Evolutionary conservation across 2,113 vertebrate species (phyloP).

Genomic region (Platycercus adscitus): DNA sequence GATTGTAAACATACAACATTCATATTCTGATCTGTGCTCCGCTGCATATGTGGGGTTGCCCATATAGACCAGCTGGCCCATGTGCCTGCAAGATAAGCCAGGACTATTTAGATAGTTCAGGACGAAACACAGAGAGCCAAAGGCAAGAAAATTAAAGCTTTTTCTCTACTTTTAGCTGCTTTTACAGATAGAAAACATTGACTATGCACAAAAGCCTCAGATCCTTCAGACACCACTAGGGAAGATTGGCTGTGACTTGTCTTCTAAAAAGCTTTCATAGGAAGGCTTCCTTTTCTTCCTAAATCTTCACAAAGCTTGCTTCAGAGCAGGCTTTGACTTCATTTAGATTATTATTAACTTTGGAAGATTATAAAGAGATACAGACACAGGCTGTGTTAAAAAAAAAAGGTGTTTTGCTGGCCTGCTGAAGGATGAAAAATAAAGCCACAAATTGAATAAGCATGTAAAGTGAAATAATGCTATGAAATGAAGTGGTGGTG

Average conservation of each 20-base stretch:
- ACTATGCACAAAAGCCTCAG: background rate
- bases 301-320: background rate
- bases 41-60: background rate
- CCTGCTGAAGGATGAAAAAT: background rate
- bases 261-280: background rate
- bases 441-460: background rate
- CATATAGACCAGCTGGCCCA: background rate
- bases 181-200: background rate
- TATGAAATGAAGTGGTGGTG: background rate
- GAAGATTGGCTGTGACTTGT: background rate
- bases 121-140: background rate
- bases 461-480: background rate
- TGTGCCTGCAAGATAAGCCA: background rate
- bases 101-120: background rate
- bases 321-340: background rate
- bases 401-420: background rate
- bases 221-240: background rate
- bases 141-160: background rate
- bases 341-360: background rate
- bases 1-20: background rate
- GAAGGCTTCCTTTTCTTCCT: background rate
- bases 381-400: background rate
- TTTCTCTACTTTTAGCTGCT: background rate
- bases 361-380: background rate
- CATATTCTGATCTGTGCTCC: background rate